A percentile compares a stretch with the other conserved stretches of the same genome.
These are phyloP conservation scores for Onychomys leucogaster DNA, from an alignment of 2,797 vertebrate species.

Conservation along the genomic window DNA sequence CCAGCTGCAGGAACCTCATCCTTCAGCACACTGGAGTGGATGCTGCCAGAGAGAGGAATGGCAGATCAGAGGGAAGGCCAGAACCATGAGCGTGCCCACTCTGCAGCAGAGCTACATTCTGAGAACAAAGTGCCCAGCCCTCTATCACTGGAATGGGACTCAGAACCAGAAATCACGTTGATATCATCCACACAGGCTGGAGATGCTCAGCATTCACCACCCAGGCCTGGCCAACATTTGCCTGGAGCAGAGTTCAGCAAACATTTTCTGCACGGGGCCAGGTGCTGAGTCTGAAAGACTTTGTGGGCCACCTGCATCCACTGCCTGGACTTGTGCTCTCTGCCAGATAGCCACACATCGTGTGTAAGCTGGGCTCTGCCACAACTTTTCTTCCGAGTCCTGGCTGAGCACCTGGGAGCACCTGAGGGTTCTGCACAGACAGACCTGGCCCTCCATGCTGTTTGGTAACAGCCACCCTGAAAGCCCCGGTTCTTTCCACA, in stretches of 20 bases:
- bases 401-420: not conserved
- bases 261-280: not conserved
- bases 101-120: not conserved
- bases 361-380: not conserved
- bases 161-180: not conserved
- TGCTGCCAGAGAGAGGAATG: slow-evolving; percentile 80
- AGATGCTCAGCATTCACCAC: not conserved
- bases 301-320: not conserved
- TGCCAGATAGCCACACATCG: rapidly evolving
- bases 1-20: slow-evolving; percentile 89
- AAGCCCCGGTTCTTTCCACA: not conserved
- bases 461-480: not conserved
- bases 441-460: not conserved
- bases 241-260: not conserved
- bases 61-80: not conserved
- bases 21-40: slow-evolving; percentile 92
- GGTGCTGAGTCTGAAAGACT: not conserved
- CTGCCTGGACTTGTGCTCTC: not conserved
- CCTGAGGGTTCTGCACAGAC: rapidly evolving
- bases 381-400: not conserved
- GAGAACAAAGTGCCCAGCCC: not conserved
- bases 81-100: rapidly evolving
- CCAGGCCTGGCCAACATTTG: not conserved
- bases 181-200: not conserved
- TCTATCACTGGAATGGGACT: rapidly evolving